Base-by-base conservation (phyloP, 1,140 invertebrate genomes). In the Akabosia matsudoensis region DNA sequence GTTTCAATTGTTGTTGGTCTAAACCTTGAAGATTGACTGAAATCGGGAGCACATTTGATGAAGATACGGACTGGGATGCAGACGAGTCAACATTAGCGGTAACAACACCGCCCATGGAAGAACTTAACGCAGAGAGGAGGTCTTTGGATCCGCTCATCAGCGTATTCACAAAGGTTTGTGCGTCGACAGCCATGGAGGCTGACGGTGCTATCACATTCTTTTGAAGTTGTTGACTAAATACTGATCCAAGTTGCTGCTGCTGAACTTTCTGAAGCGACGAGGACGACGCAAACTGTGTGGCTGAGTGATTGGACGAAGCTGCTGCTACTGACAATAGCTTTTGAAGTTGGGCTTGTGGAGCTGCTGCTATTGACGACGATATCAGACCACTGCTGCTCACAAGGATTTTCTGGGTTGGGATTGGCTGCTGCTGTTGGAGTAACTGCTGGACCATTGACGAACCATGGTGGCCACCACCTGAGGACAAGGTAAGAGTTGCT, bases 1-100 rank as follows among this genome's bases (percentile, higher is more conserved):
- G 54, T 30, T 67, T 67, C 28, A 67, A 67, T n/a, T 67, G 61
- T 30, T 24, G n/a, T n/a, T n/a, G n/a, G n/a, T n/a, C n/a, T n/a
- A n/a, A n/a, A n/a, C n/a, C n/a, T n/a, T n/a, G n/a, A n/a, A n/a
- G n/a, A n/a, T n/a, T n/a, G n/a, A n/a, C n/a, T n/a, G n/a, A n/a
- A n/a, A n/a, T n/a, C n/a, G n/a, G n/a, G n/a, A n/a, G n/a, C n/a
- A 18, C 54, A n/a, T 61, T 61, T 61, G 54, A 61, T 61, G 54
- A 61, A 61, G 7, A 2, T 67, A 4, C 28, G 22, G 10, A n/a
- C n/a, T n/a, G 7, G 61, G 61, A 67, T 14, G 37, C 37, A 45
- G 37, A 45, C 18, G 37, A 45, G 7, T 7, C 7, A 45, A 45
- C 18, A 18, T 45, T 45, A 18, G 10, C 24, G n/a, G 28, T 67